Evolutionary conservation across 2,797 vertebrate genomes (phyloP).

Genomic region (Emydoidea blandingii): DNA sequence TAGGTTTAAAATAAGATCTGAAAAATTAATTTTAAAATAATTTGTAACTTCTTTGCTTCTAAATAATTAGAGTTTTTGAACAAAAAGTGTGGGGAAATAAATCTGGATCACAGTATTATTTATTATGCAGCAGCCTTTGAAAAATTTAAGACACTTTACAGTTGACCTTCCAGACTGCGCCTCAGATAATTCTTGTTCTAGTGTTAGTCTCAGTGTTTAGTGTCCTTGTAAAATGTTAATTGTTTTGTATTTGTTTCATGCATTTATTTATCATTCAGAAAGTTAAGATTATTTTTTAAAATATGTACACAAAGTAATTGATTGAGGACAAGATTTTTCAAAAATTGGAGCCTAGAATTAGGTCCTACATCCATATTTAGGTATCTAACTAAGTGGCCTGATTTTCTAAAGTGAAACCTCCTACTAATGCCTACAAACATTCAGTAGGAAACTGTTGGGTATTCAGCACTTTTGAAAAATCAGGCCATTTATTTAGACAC

Average conservation of each 20-base stretch:
- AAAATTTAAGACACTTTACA: neutral
- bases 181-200: slow-evolving; percentile 2
- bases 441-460: neutral
- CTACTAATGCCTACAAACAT: neutral
- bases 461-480: neutral
- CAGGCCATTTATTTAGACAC: neutral
- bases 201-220: neutral
- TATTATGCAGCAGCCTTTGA: neutral
- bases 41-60: neutral
- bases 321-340: neutral
- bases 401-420: neutral
- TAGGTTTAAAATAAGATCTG: neutral
- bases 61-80: neutral
- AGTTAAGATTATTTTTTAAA: neutral
- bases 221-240: slow-evolving; percentile 31
- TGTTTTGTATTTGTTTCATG: slow-evolving; percentile 34
- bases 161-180: slow-evolving; percentile 31
- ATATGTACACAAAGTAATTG: neutral
- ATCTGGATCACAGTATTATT: neutral
- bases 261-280: slow-evolving; percentile 23
- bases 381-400: neutral
- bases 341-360: neutral
- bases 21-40: neutral
- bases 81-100: neutral
- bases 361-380: neutral